Evolutionary conservation across 2,888 invertebrate species (phyloP).

Genomic region (Iselma pallidipennis): DNA sequence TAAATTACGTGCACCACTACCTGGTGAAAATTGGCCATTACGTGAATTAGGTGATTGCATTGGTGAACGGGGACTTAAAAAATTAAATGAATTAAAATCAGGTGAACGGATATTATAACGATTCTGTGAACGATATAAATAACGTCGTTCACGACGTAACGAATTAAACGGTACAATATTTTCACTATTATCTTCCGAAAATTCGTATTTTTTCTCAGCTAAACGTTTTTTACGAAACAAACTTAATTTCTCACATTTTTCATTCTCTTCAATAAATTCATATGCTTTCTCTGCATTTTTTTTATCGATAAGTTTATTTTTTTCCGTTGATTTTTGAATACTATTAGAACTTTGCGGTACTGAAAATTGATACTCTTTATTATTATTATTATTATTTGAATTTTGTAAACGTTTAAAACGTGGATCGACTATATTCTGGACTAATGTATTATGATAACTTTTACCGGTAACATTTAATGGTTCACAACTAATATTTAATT

Average conservation of each 20-base stretch:
- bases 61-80: conserved; percentile 53
- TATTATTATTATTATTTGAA: too few relatives aligned
- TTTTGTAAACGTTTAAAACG: conserved; percentile 51
- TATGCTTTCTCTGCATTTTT: conserved; percentile 74
- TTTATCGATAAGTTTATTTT: conserved; percentile 54
- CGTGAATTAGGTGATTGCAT: conserved; percentile 55
- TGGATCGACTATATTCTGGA: conserved; percentile 54
- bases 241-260: conserved; percentile 85
- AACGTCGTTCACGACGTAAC: conserved; percentile 56
- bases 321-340: conserved; percentile 26
- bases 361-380: conserved; percentile 52
- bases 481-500: conserved; percentile 56
- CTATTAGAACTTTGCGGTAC: conserved; percentile 47
- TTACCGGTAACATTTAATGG: conserved; percentile 56
- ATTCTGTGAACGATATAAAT: conserved; percentile 45
- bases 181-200: conserved; percentile 76
- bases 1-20: conserved; percentile 46
- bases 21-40: conserved; percentile 52
- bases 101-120: conserved; percentile 49
- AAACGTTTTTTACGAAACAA: conserved; percentile 81
- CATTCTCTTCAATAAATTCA: conserved; percentile 82
- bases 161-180: conserved; percentile 69
- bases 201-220: conserved; percentile 91
- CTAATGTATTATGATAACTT: conserved; percentile 54
- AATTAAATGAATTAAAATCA: conserved; percentile 50